phyloP scores from a whole-genome alignment of 2,888 invertebrate species.

The Leptopilina syphax region DNA sequence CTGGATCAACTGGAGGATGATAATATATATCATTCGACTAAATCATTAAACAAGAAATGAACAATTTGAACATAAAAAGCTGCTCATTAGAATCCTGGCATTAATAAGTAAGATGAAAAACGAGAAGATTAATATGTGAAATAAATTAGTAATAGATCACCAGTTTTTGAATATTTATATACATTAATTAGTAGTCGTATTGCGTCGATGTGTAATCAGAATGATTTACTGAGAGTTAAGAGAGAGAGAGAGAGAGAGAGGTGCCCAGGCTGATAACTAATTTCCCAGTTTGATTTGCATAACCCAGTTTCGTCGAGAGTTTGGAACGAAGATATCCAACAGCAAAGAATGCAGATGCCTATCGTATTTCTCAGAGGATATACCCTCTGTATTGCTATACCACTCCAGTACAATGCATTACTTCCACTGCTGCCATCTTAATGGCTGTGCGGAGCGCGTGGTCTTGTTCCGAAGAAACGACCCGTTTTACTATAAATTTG shows the following conservation, averaged over 20 bases:
- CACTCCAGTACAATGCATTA: constrained; percentile 57
- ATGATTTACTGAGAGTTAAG: constrained; percentile 19
- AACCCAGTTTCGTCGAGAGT: constrained; percentile 54
- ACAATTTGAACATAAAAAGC: too few species aligned
- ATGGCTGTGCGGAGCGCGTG: constrained; percentile 59
- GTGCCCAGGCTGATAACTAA: constrained; percentile 52
- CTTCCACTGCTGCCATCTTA: constrained; percentile 55
- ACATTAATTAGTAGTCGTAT: constrained; percentile 1
- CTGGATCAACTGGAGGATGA: too few species aligned
- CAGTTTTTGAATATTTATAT: neutral
- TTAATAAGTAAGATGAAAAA: too few species aligned
- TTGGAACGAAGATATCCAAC: constrained; percentile 31
- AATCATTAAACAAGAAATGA: too few species aligned
- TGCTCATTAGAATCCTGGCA: too few species aligned
- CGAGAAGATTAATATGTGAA: too few species aligned
- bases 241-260: neutral
- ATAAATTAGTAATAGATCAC: too few species aligned
- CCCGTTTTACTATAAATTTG: constrained; percentile 68
- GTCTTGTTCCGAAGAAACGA: constrained; percentile 65
- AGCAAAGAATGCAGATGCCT: constrained; percentile 50
- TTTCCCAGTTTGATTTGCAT: constrained; percentile 57
- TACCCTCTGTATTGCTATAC: constrained; percentile 41
- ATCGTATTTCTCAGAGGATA: constrained; percentile 47
- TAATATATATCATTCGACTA: too few species aligned
- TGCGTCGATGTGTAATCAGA: constrained; percentile 2